These are phyloP conservation scores for Epiblema foenella DNA, from an alignment of 2,888 invertebrate genomes.

Conservation along the genomic window DNA sequence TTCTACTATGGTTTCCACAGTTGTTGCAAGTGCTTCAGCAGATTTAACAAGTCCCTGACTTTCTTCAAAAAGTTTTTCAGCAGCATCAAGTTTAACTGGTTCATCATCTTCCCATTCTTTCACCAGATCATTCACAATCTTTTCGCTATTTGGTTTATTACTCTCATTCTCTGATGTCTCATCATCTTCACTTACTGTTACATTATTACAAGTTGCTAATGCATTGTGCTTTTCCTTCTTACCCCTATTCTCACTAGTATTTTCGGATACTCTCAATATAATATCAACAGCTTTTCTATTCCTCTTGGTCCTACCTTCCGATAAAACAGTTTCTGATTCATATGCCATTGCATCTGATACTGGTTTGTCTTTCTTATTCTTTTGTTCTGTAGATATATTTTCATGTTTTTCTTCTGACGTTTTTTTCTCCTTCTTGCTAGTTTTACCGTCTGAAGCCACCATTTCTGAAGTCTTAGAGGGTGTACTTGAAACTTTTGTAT, in stretches of 20 bases:
- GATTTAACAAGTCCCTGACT: constrained; percentile 50
- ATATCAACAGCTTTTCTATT: constrained; percentile 42
- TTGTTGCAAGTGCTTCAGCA: constrained; percentile 51
- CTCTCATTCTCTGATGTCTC: constrained; percentile 42
- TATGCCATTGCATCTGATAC: background rate
- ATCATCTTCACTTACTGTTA: constrained; percentile 18
- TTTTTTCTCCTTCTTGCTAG: constrained; percentile 47
- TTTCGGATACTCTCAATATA: constrained; percentile 43
- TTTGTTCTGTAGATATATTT: constrained; percentile 49
- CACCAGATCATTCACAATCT: constrained; percentile 81
- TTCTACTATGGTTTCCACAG: constrained; percentile 51
- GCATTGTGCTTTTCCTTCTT: constrained; percentile 45
- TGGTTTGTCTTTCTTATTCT: constrained; percentile 48
- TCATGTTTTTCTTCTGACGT: constrained; percentile 45
- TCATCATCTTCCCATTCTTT: constrained; percentile 83
- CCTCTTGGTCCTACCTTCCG: constrained; percentile 48
- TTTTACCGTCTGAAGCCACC: constrained; percentile 46
- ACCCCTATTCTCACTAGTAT: constrained; percentile 42
- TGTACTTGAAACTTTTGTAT: constrained; percentile 18
- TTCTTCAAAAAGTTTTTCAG: constrained; percentile 51
- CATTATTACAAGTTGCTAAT: constrained; percentile 29
- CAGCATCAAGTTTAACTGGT: constrained; percentile 55
- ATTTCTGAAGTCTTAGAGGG: constrained; percentile 20
- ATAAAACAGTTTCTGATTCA: constrained; percentile 6
- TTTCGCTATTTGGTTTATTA: constrained; percentile 55